A percentile compares a stretch with the other conserved stretches of the same genome.
Conservation (phyloP, 1,140 invertebrate genomes). For the Lasaia peninsularis region DNA sequence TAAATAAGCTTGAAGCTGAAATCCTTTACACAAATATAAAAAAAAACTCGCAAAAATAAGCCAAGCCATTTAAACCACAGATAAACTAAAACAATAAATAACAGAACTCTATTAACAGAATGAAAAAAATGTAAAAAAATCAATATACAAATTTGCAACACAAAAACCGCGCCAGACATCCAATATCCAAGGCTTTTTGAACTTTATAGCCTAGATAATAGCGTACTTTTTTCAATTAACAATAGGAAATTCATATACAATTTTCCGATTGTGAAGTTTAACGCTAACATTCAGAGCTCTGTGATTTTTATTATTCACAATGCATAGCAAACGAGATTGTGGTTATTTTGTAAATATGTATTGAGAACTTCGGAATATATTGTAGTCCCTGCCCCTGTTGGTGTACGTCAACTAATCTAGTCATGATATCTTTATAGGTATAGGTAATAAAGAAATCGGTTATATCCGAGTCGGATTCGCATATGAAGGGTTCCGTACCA, state of each 20-base stretch:
- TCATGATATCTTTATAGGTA: too few relatives aligned
- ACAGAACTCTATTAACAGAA: constrained; percentile 1
- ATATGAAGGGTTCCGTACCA: too few relatives aligned
- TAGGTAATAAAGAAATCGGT: too few relatives aligned
- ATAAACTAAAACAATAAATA: constrained; percentile 9
- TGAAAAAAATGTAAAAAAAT: constrained; percentile 1
- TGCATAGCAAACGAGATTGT: not conserved
- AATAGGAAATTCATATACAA: constrained; percentile 5
- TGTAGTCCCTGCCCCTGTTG: too few relatives aligned
- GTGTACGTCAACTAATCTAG: too few relatives aligned
- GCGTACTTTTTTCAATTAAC: constrained; percentile 1
- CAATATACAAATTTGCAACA: constrained; percentile 10
- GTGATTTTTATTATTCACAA: constrained; percentile 8
- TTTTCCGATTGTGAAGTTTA: constrained; percentile 4
- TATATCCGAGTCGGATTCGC: too few relatives aligned
- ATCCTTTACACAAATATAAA: not conserved
- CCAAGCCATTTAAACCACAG: not conserved
- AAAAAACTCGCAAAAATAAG: not conserved
- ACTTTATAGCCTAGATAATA: not conserved
- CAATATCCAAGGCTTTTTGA: constrained; percentile 2
- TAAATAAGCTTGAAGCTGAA: not conserved
- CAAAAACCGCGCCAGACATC: not conserved
- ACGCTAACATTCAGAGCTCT: not conserved
- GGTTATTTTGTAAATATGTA: not conserved
- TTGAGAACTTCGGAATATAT: too few relatives aligned